A percentile compares a stretch with the other conserved stretches of the same genome.
Evolutionary conservation across 2,797 vertebrate genomes (phyloP).

Genomic region (Apogon talboti): DNA sequence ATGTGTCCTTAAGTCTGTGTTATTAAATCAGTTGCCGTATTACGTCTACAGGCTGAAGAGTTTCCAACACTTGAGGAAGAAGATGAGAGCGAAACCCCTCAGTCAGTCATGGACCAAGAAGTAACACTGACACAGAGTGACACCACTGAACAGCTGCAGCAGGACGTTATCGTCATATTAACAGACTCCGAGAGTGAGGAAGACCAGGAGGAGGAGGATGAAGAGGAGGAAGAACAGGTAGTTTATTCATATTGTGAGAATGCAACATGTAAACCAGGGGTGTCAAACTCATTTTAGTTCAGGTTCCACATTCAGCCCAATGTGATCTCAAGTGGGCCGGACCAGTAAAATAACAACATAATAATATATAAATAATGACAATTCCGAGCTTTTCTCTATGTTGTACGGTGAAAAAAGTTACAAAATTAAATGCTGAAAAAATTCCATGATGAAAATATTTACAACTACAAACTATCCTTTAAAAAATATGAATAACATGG

Average conservation of each 20-base stretch:
- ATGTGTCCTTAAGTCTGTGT: too few species aligned
- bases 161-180: constrained; percentile 94
- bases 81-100: constrained; percentile 85
- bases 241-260: not conserved
- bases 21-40: constrained; percentile 2
- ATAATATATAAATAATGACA: too few species aligned
- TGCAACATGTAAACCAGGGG: not conserved
- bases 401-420: too few species aligned
- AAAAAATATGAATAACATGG: too few species aligned
- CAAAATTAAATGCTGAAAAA: too few species aligned
- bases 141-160: constrained; percentile 85
- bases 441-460: too few species aligned
- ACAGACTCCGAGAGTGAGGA: constrained; percentile 95
- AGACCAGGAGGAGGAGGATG: constrained; percentile 91
- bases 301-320: too few species aligned
- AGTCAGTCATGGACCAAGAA: constrained; percentile 88
- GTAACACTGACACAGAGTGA: constrained; percentile 80
- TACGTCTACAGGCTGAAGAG: constrained; percentile 84
- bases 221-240: constrained; percentile 87
- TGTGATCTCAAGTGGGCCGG: too few species aligned
- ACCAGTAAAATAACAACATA: too few species aligned
- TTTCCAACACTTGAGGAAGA: constrained; percentile 88
- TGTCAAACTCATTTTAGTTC: too few species aligned
- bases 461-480: too few species aligned
- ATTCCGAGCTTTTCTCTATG: too few species aligned